phyloP scores from a whole-genome alignment of 2,888 invertebrate species.

The Lordiphosa fenestrarum region DNA sequence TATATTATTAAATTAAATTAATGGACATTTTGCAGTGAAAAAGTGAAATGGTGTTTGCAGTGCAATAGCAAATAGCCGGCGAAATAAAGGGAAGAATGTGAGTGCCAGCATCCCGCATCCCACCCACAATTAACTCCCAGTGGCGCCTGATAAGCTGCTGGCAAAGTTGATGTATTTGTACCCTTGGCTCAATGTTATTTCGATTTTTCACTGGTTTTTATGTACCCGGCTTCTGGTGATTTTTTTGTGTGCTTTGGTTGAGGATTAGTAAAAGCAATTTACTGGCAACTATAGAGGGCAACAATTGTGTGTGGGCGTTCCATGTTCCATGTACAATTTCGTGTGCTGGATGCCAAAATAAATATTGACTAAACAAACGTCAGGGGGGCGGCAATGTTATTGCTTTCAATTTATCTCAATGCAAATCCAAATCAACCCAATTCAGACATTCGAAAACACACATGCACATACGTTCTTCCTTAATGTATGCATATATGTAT shows the following conservation, averaged over 20 bases:
- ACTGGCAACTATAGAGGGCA: slow-evolving; percentile 15
- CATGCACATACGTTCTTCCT: neutral
- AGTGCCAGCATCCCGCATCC: slow-evolving; percentile 24
- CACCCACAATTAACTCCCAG: slow-evolving; percentile 16
- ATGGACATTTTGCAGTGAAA: neutral
- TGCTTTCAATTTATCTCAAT: slow-evolving; percentile 56
- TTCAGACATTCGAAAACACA: slow-evolving; percentile 5
- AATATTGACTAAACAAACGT: slow-evolving; percentile 70
- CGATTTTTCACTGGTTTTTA: slow-evolving; percentile 52
- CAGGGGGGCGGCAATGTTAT: slow-evolving; percentile 38
- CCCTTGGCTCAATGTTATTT: slow-evolving; percentile 48
- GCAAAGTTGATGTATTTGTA: slow-evolving; percentile 25
- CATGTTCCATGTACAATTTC: slow-evolving; percentile 10
- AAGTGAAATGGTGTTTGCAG: neutral
- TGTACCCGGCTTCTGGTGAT: slow-evolving; percentile 26
- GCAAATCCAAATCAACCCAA: slow-evolving; percentile 24
- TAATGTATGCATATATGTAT: slow-evolving; percentile 8
- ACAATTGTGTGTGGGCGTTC: slow-evolving; percentile 3
- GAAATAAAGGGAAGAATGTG: slow-evolving; percentile 11
- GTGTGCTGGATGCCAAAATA: slow-evolving; percentile 32
- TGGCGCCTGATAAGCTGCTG: slow-evolving; percentile 13
- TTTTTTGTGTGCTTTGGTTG: neutral
- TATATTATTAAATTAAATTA: slow-evolving; percentile 7
- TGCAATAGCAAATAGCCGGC: slow-evolving; percentile 19
- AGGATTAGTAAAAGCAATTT: slow-evolving; percentile 4